phyloP scores from a whole-genome alignment of 2,113 vertebrate genomes.

The Jaculus jaculus region DNA sequence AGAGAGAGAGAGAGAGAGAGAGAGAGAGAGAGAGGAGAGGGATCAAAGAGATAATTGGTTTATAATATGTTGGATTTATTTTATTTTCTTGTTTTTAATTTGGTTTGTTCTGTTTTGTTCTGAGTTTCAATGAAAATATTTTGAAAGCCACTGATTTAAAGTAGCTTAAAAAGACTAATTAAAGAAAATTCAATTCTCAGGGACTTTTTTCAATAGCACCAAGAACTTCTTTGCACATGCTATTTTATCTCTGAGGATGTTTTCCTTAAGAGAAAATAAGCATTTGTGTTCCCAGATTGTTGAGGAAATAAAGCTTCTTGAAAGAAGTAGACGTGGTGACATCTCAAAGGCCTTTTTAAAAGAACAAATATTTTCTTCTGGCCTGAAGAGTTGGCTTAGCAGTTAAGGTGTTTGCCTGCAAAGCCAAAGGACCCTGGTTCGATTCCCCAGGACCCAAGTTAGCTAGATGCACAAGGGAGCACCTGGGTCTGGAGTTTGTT shows the following conservation, averaged over 20 bases:
- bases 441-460: no score
- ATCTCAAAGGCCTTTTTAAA: not conserved
- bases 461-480: no score
- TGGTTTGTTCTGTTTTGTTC: not conserved
- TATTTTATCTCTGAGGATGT: not conserved
- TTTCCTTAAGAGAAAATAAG: not conserved
- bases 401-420: no score
- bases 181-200: not conserved
- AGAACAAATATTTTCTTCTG: not conserved
- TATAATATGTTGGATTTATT: not conserved
- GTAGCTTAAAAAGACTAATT: not conserved
- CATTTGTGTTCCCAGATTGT: not conserved
- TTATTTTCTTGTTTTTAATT: not conserved
- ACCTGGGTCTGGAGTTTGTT: no score
- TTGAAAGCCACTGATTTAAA: not conserved
- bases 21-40: no score
- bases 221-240: not conserved
- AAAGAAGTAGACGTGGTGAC: not conserved
- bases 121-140: constrained; percentile 7
- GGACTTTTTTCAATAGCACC: not conserved
- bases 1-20: not conserved
- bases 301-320: not conserved
- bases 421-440: no score
- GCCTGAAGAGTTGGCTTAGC: no score
- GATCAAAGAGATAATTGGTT: not conserved